phyloP scores from a whole-genome alignment of 2,888 invertebrate genomes.

The Macrosoma leucophasiata region DNA sequence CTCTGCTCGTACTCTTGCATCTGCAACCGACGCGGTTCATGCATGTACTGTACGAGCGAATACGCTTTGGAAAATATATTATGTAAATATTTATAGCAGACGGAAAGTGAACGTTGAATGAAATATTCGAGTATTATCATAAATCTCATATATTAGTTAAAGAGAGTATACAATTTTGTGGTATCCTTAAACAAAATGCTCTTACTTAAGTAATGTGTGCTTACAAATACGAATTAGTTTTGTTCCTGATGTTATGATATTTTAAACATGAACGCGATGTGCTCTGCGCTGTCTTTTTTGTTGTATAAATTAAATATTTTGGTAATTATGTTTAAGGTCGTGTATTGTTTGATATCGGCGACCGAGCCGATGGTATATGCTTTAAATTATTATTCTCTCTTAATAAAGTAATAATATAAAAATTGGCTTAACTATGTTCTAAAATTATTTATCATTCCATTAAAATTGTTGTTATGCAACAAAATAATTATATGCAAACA shows the following conservation, averaged over 20 bases:
- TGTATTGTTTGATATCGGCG: slow-evolving; percentile 24
- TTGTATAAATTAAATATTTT: slow-evolving; percentile 10
- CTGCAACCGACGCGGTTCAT: no score
- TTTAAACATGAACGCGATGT: no score
- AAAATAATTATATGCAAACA: slow-evolving; percentile 5
- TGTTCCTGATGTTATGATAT: slow-evolving; percentile 5
- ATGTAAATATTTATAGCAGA: no score
- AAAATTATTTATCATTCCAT: slow-evolving; percentile 55
- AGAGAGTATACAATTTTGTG: slow-evolving; percentile 14
- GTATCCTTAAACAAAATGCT: slow-evolving; percentile 12
- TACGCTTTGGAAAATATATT: no score
- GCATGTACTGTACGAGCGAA: no score
- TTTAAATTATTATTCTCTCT: slow-evolving; percentile 45
- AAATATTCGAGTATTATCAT: no score
- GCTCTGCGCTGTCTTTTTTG: no score
- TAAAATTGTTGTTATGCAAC: slow-evolving; percentile 15
- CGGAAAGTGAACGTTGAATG: no score
- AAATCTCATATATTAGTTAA: no score
- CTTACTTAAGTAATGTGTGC: slow-evolving; percentile 9
- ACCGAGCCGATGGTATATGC: slow-evolving; percentile 38
- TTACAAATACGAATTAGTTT: slow-evolving; percentile 1
- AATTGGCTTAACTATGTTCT: slow-evolving; percentile 45
- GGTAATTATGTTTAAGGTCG: slow-evolving; percentile 11
- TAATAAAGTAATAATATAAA: slow-evolving; percentile 40
- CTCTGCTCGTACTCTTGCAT: no score